phyloP scores from a whole-genome alignment of 2,113 vertebrate species.

The Equus przewalskii region DNA sequence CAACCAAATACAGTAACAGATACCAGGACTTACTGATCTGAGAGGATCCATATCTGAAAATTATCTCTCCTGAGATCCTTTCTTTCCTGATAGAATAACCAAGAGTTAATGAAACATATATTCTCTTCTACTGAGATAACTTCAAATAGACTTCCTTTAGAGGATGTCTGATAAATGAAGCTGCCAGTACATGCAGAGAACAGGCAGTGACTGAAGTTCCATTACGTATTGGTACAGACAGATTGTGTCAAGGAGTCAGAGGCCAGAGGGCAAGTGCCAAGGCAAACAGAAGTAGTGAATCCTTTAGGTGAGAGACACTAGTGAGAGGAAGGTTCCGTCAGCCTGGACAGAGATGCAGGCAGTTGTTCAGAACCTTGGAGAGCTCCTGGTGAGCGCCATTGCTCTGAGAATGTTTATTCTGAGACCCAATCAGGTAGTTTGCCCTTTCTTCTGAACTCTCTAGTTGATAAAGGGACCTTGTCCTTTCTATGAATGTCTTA shows the following conservation, averaged over 20 bases:
- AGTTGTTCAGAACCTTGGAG: slow-evolving; percentile 78
- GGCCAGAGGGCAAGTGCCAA: not conserved
- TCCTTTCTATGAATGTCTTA: not conserved
- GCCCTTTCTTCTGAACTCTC: slow-evolving; percentile 22
- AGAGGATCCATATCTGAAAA: slow-evolving; percentile 7
- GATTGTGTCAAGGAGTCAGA: slow-evolving; percentile 9
- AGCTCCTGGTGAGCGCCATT: slow-evolving; percentile 16
- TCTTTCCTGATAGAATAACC: slow-evolving; percentile 15
- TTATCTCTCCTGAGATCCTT: not conserved
- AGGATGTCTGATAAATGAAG: slow-evolving; percentile 52
- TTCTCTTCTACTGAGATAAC: slow-evolving; percentile 23
- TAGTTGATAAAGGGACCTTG: not conserved
- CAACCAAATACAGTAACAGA: slow-evolving; percentile 13
- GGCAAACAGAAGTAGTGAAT: not conserved
- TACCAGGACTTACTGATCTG: not conserved
- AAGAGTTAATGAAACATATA: slow-evolving; percentile 40
- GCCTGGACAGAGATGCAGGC: not conserved
- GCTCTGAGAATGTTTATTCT: not conserved
- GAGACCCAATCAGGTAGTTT: not conserved
- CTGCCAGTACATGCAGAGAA: slow-evolving; percentile 5
- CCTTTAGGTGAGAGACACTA: not conserved
- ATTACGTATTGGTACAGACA: not conserved
- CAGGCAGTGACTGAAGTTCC: not conserved
- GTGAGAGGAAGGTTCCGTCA: not conserved
- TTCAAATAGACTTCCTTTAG: slow-evolving; percentile 44